These are phyloP conservation scores for Anagrus nilaparvatae DNA, from an alignment of 1,140 invertebrate species.

Conservation along the genomic window DNA sequence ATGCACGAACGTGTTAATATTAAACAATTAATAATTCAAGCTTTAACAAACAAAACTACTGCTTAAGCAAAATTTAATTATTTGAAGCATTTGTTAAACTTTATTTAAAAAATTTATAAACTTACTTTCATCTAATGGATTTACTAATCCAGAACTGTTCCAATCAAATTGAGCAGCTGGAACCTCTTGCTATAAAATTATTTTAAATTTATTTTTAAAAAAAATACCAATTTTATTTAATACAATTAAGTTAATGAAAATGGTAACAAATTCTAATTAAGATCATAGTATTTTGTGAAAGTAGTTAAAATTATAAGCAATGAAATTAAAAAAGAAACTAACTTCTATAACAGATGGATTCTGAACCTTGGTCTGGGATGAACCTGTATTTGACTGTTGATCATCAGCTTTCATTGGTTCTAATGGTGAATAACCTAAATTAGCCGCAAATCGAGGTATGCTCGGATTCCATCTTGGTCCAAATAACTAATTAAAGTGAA, in stretches of 20 bases:
- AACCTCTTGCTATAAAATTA: conserved; percentile 37
- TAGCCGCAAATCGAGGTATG: conserved; percentile 69
- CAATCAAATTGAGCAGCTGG: conserved; percentile 57
- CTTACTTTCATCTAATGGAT: conserved; percentile 56
- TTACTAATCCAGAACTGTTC: conserved; percentile 52
- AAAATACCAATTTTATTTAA: not conserved
- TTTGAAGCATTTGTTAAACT: no score
- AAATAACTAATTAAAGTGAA: conserved; percentile 51
- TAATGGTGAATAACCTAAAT: conserved; percentile 60
- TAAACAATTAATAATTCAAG: not conserved
- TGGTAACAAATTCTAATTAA: not conserved
- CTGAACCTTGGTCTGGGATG: conserved; percentile 29
- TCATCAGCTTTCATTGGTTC: conserved; percentile 57
- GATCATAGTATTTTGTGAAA: not conserved
- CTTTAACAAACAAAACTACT: not conserved
- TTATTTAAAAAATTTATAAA: conserved; percentile 32
- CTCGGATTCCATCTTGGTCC: conserved; percentile 65
- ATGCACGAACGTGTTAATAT: no score
- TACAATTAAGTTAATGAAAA: not conserved
- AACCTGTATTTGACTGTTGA: conserved; percentile 18
- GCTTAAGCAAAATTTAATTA: no score
- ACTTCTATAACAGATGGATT: conserved; percentile 27
- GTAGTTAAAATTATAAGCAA: not conserved
- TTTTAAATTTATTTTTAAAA: conserved; percentile 2
- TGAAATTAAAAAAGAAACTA: conserved; percentile 15